Base-by-base conservation (phyloP, 2,888 invertebrate species). In the Proisotoma minuta region DNA sequence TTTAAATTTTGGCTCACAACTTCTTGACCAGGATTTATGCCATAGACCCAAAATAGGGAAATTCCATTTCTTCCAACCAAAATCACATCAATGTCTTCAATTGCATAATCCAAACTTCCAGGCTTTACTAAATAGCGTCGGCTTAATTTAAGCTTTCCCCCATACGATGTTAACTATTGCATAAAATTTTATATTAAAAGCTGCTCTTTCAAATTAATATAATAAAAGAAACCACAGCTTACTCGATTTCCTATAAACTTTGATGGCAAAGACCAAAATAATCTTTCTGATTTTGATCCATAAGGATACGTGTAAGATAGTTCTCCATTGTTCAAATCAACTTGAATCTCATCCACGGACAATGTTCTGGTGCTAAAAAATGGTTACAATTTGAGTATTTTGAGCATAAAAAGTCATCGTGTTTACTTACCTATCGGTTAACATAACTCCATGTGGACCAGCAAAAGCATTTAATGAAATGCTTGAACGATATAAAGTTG, bases 41-140 rank as follows among this genome's bases (percentile, higher is more conserved):
- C 77, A 1, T 85, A 85, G 18, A 83, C 83, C 88, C 91, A 93
- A 76, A 84, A 85, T 24, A 94, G 77, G 0, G 87, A 86, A 18
- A 87, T 81, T 23, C 86, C 86, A 73, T 89, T 87, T 29, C 69
- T 78, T 12, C 93, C 90, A 62, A 85, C 83, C 0, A 96, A 82
- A 43, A 94, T 84, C 1, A 95, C 84, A 77, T 95, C 92, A 49
- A 85, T 85, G 75, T 91, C 92, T 20, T 84, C 83, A 50, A 81
- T 80, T 0, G 81, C 80, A 52, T 77, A 75, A 10, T 60, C 77
- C 76, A 75, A 74, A 1, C 83, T 82, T 20, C 81, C 80, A 4
- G 81, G 78, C 57, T 79, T 76, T 0, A 85, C 84, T 3, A 83
- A 81, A 73, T 87, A 90, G 62, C 83, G 82, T 74, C 92, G 85